These are phyloP conservation scores for Lamprotornis superbus DNA, from an alignment of 2,113 vertebrate genomes.

Conservation along the genomic window DNA sequence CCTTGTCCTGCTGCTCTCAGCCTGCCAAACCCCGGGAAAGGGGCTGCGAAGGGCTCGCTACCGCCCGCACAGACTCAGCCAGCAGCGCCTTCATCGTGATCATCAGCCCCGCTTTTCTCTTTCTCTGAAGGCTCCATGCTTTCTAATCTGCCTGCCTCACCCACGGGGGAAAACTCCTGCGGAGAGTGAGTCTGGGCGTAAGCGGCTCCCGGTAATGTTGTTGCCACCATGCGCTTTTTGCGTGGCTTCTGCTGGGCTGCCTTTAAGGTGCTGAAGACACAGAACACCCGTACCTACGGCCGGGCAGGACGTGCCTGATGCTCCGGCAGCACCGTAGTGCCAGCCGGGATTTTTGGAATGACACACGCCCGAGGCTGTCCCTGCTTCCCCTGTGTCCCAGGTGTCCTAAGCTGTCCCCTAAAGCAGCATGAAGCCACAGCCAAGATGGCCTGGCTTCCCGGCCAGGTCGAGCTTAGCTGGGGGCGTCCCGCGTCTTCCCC, in stretches of 20 bases:
- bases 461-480: neutral
- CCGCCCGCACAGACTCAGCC: neutral
- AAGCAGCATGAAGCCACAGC: neutral
- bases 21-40: neutral
- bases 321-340: neutral
- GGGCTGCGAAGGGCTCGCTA: neutral
- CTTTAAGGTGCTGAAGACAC: neutral
- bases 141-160: neutral
- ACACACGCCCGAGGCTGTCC: fast-evolving
- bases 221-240: neutral
- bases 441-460: neutral
- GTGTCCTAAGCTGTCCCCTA: neutral
- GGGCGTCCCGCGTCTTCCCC: neutral
- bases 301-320: neutral
- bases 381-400: neutral
- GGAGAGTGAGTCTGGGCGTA: no score
- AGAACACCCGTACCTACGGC: neutral
- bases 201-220: neutral
- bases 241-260: neutral
- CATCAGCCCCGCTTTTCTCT: neutral
- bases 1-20: neutral
- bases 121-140: neutral
- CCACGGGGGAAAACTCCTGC: neutral
- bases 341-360: neutral
- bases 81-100: neutral